Conservation (phyloP, 2,797 vertebrate species). For the Parambassis ranga region DNA sequence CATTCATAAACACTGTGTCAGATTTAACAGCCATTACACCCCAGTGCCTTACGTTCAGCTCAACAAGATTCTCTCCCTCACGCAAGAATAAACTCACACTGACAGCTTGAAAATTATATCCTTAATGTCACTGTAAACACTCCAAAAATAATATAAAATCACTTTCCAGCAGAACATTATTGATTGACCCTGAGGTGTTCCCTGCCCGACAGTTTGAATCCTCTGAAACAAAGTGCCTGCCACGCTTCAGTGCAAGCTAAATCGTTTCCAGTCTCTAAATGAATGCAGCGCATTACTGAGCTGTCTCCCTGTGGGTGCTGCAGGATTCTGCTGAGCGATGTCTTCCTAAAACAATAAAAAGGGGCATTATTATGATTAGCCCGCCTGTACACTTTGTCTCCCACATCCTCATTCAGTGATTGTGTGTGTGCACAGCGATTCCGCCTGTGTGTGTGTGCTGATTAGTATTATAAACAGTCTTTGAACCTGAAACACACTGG, state of each 20-base stretch:
- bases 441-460: constrained; percentile 29
- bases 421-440: constrained; percentile 14
- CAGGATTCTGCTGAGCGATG: constrained; percentile 72
- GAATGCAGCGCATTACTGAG: constrained; percentile 52
- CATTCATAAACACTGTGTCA: constrained; percentile 76
- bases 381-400: constrained; percentile 66
- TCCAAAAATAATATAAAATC: background rate
- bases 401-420: constrained; percentile 67
- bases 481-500: constrained; percentile 63
- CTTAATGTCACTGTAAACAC: constrained; percentile 4
- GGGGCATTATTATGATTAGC: constrained; percentile 77
- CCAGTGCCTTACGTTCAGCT: constrained; percentile 27
- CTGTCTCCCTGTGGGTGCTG: constrained; percentile 54
- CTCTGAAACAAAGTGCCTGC: constrained; percentile 41
- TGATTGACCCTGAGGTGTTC: background rate
- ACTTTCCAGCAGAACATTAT: background rate
- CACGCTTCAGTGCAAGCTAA: constrained; percentile 53
- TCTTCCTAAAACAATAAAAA: constrained; percentile 81
- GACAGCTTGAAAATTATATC: background rate
- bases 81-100: constrained; percentile 3
- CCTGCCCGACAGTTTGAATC: constrained; percentile 26
- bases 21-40: constrained; percentile 76
- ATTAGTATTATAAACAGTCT: constrained; percentile 66
- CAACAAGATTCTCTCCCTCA: constrained; percentile 1
- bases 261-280: constrained; percentile 71